Evolutionary conservation across 1,140 invertebrate species (phyloP).

Genomic region (Acarapis woodi): DNA sequence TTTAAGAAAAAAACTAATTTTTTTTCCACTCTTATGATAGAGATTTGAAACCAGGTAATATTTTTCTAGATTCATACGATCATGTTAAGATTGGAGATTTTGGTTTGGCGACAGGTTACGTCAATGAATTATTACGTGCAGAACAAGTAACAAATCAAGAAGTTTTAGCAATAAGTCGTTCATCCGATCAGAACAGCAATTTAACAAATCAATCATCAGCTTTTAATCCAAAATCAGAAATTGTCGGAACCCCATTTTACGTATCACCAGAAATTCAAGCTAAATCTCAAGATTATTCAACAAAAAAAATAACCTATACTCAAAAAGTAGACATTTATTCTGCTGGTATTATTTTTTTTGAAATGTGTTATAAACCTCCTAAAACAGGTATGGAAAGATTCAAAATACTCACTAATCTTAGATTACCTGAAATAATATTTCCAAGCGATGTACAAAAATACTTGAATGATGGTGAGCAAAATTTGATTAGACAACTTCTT

Average conservation of each 20-base stretch:
- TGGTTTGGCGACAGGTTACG: conserved; percentile 59
- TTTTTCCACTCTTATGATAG: too few relatives aligned
- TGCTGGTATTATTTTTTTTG: conserved; percentile 66
- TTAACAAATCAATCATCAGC: too few relatives aligned
- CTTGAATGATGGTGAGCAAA: conserved; percentile 18
- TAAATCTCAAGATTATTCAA: conserved; percentile 2
- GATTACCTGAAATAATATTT: conserved; percentile 32
- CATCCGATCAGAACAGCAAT: neutral
- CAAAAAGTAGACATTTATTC: conserved; percentile 78
- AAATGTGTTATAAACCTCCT: conserved; percentile 64
- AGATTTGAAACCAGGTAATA: conserved; percentile 82
- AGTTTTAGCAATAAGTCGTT: neutral
- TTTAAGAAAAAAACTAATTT: too few relatives aligned
- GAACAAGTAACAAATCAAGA: neutral
- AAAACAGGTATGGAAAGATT: conserved; percentile 62
- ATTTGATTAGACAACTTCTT: conserved; percentile 36
- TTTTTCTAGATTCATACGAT: conserved; percentile 77
- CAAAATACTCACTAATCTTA: conserved; percentile 34
- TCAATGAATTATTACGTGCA: conserved; percentile 13
- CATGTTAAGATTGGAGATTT: conserved; percentile 97
- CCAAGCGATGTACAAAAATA: conserved; percentile 27
- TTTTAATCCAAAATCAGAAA: conserved; percentile 26
- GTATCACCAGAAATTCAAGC: conserved; percentile 51
- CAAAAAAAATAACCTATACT: conserved; percentile 10
- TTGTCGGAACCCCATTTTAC: conserved; percentile 74